Percentiles rank a stretch among this genome's conserved stretches.
phyloP scores from a whole-genome alignment of 1,140 invertebrate species.

The Pseudomyrmex flavicornis region DNA sequence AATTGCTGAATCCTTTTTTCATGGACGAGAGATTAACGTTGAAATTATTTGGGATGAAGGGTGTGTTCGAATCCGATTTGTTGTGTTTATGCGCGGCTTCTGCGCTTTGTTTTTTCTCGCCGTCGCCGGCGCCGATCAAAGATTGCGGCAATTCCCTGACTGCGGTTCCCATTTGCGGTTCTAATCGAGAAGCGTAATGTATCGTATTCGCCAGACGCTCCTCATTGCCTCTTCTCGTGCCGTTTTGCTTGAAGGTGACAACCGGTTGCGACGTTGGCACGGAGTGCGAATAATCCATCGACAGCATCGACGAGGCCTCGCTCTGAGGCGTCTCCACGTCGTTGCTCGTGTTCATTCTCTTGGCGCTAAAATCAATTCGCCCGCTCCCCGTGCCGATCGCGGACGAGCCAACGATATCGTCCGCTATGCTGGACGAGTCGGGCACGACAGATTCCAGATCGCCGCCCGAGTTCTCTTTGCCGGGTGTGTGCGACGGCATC shows the following conservation, averaged over 20 bases:
- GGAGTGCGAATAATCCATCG: constrained; percentile 77
- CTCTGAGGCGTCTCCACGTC: constrained; percentile 82
- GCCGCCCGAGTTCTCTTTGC: constrained; percentile 92
- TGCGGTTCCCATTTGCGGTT: no score
- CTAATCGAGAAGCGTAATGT: not conserved
- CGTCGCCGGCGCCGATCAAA: not conserved
- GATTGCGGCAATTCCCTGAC: no score
- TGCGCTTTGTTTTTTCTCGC: constrained; percentile 55
- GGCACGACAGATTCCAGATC: constrained; percentile 93
- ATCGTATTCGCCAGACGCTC: constrained; percentile 30
- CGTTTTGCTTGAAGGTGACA: constrained; percentile 83
- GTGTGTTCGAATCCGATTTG: constrained; percentile 73
- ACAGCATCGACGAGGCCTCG: constrained; percentile 80
- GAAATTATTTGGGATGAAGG: constrained; percentile 83
- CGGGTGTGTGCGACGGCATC: constrained; percentile 92
- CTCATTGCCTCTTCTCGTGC: constrained; percentile 73
- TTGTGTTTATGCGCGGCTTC: constrained; percentile 63
- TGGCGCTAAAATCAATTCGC: constrained; percentile 77
- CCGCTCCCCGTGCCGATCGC: constrained; percentile 71
- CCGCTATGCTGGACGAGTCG: constrained; percentile 92
- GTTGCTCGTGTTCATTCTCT: constrained; percentile 81
- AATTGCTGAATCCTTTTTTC: constrained; percentile 91
- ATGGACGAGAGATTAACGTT: constrained; percentile 89
- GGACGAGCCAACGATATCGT: constrained; percentile 86
- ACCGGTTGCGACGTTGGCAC: constrained; percentile 68